A percentile compares a stretch with the other conserved stretches of the same genome.
These are phyloP conservation scores for Eristalinus aeneus DNA, from an alignment of 2,888 invertebrate species.

Conservation along the genomic window DNA sequence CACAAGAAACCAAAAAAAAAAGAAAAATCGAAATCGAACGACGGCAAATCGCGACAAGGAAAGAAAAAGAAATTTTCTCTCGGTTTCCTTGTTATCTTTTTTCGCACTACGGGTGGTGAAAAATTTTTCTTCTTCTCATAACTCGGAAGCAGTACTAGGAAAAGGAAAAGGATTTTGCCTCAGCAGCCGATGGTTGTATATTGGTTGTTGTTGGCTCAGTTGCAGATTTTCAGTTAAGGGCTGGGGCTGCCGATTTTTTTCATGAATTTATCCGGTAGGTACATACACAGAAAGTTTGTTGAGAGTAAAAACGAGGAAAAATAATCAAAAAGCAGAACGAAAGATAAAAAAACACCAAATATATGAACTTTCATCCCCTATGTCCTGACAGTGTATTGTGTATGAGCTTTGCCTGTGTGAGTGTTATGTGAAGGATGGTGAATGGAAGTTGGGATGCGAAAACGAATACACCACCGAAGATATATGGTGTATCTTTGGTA, in stretches of 20 bases:
- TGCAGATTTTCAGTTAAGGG: slow-evolving; percentile 74
- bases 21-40: not conserved
- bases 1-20: not conserved
- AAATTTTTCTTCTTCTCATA: not conserved
- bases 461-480: slow-evolving; percentile 38
- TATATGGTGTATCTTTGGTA: not conserved
- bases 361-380: slow-evolving; percentile 65
- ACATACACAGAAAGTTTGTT: slow-evolving; percentile 76
- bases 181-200: slow-evolving; percentile 63
- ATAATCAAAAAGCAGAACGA: not conserved
- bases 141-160: not conserved
- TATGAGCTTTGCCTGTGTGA: not conserved
- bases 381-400: slow-evolving; percentile 30
- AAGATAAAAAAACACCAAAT: slow-evolving; percentile 28
- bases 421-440: slow-evolving; percentile 31
- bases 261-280: slow-evolving; percentile 80
- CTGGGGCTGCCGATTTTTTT: slow-evolving; percentile 77
- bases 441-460: slow-evolving; percentile 24
- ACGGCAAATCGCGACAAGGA: slow-evolving; percentile 30
- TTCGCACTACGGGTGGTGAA: slow-evolving; percentile 42
- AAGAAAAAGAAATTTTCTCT: slow-evolving; percentile 21
- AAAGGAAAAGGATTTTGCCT: slow-evolving; percentile 60
- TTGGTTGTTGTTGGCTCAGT: slow-evolving; percentile 47
- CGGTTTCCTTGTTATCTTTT: not conserved
- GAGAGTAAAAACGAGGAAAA: slow-evolving; percentile 17